Evolutionary conservation across 2,797 vertebrate species (phyloP), one percentile per base, ranked within the genome.

Genomic region (Capromys pilorides): DNA sequence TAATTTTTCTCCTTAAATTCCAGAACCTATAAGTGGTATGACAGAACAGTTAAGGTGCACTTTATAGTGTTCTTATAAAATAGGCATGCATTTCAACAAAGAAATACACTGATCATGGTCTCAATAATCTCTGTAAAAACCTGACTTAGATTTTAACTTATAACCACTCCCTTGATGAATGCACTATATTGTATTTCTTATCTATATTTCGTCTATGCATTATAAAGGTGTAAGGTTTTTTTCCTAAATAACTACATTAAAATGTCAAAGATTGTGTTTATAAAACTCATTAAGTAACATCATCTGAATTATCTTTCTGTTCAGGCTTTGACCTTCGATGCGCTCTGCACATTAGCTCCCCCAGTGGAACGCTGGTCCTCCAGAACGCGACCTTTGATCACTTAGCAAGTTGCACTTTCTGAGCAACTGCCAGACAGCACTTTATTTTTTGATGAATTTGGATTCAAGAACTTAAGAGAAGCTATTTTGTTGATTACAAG

Each of bases 241-340:
- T 71, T 88, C 59, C 31, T 57, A 89, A 83, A 73, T 67, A 22
- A n/a, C 51, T 57, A 49, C 6, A 41, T 67, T 93, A 88, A 86
- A 82, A 41, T 77, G 21, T 71, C 28, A 90, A 79, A 26, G n/a
- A 66, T 22, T 71, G 22, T 94, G 12, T 90, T 61, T 33, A 1
- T 86, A 80, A 88, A 86, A 69, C 45, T 75, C 54, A 78, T 75
- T 83, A 75, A 16, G n/a, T 81, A 69, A 91, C 83, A 41, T 91
- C 2, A 81, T 77, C 79, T 10, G 77, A 57, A 71, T 86, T 26
- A 51, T 9, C 28, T 81, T 14, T 45, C 2, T 8, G 28, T 4
- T 49, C 28, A 13, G 13, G 18, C 14, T 77, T 88, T 95, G 21
- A 61, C 41, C 31, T 85, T 41, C 26, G 33, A 4, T 51, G 12